Evolutionary conservation across 2,888 invertebrate species (phyloP), one percentile per base, ranked within the genome.

Genomic region (Drosophila barbarae): DNA sequence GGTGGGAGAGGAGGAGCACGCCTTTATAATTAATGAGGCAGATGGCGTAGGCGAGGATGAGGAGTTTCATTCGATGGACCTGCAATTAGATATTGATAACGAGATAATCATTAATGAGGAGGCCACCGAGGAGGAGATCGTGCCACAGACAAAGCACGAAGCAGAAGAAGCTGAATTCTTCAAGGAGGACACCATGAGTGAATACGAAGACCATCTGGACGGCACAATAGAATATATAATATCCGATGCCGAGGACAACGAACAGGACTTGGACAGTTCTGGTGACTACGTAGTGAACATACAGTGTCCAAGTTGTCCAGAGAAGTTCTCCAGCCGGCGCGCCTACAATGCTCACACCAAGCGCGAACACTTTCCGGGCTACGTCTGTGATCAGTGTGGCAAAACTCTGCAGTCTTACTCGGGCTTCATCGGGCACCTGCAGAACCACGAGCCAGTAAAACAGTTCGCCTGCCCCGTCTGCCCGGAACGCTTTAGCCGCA

Each of bases 351-450:
- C 83, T 1, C 84, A 84, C 21, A 73, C 75, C 5, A 84, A 77
- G 44, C 80, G 86, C 3, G 77, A 82, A 32, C 84, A 84, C 42
- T 84, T 84, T 13, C 74, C 84, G 1, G 84, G 84, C 6, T 84
- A 73, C 35, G 77, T 84, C n/a, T 84, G 84, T 51, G 84, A 84
- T 66, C 86, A 86, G 57, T 84, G 84, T 53, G 84, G 84, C 9
- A 84, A 84, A 53, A 83, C 85, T 0, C 59, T 84, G 26, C 77
- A 76, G 42, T 84, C 84, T 0, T 80, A 86, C 44, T 84, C 82
- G 0, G 84, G 84, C 2, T 84, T 84, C 28, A 76, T 84, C 47
- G 83, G 80, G 1, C 84, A 84, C 32, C 59, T 75, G 1, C 80
- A 82, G 42, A 85, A 83, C 38, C 84, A 84, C 34, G 82, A 83